Base-by-base conservation (phyloP, 2,888 invertebrate genomes). In the Galeopsomyia nigrocyanea region DNA sequence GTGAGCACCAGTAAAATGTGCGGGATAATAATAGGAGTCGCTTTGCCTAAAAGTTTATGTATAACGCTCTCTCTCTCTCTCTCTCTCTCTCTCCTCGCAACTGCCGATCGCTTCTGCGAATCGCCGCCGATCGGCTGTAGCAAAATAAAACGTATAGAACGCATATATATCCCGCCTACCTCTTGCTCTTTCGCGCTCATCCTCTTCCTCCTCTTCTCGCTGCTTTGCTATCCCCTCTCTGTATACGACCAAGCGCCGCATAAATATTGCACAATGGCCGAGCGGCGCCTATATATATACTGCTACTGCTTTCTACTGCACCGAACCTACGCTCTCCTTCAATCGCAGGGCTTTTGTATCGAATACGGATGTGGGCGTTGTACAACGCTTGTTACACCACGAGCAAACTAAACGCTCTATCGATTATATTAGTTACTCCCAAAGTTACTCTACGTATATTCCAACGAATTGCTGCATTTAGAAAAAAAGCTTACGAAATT, bases 101-200 rank as follows among this genome's bases (percentile, higher is more conserved):
- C 68, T 65, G 70, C 71, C 67, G 71, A 71, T 70, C 69, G 51
- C 26, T 74, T 74, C 70, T 71, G 64, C 74, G 74, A 74, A 74
- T 71, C 22, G 22, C 39, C 21, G 55, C 39, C 21, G 55, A 21
- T 21, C 55, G 51, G 51, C 51, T 1, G 47, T 13, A 68, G 65
- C 60, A 55, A 73, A 73, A 69, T 68, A 49, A 64, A 73, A 67
- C 62, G 67, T 46, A 51, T 21, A 53, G 5, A 31, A 51, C 39
- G 51, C 50, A 55, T 50, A 22, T 26, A 31, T 19, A 46, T 47
- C 47, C 26, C 57, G 26, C 31, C 51, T 31, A 7, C 51, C 51
- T 58, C 50, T 19, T n/a, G 47, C n/a, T 22, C 31, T 39, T 26
- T 10, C 49, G 14, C 53, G 50, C 62, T 14, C 17, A 31, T 53